Evolutionary conservation across 2,113 vertebrate genomes (phyloP).

Genomic region (Chaetura pelagica): DNA sequence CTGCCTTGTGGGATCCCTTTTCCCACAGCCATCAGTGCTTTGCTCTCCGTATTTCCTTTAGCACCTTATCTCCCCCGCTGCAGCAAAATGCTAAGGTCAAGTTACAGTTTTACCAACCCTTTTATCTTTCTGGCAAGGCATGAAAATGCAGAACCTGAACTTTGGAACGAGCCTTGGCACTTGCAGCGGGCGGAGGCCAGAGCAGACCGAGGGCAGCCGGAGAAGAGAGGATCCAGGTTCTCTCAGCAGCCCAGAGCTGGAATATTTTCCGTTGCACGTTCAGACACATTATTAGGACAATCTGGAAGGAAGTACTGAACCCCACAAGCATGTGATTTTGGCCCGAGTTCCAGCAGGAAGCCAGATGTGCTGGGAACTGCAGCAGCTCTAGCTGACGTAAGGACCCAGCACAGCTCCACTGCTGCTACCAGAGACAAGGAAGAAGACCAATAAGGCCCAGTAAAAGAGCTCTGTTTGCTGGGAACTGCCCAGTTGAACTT

Average conservation of each 20-base stretch:
- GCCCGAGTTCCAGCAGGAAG: not conserved
- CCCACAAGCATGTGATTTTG: not conserved
- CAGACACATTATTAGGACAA: not conserved
- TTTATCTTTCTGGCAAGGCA: conserved; percentile 40
- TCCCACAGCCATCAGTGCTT: not conserved
- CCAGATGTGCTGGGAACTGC: not conserved
- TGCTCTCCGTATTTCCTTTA: not conserved
- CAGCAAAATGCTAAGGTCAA: not conserved
- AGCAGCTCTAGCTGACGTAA: not conserved
- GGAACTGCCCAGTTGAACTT: not conserved
- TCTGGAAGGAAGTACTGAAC: not conserved
- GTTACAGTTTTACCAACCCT: conserved; percentile 58
- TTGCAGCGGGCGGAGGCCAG: not conserved
- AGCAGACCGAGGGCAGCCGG: not conserved
- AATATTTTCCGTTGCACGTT: not conserved
- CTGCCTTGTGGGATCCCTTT: not conserved
- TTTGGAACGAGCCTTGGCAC: conserved; percentile 33
- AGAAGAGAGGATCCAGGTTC: not conserved
- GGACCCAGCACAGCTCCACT: not conserved
- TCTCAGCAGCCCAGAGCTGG: not conserved
- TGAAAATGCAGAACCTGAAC: not conserved
- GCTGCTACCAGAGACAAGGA: not conserved
- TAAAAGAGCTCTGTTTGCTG: not conserved
- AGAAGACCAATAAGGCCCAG: not conserved
- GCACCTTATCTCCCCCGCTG: conserved; percentile 11